Base-by-base conservation (phyloP, 1,140 invertebrate species). In the Elysia chlorotica region DNA sequence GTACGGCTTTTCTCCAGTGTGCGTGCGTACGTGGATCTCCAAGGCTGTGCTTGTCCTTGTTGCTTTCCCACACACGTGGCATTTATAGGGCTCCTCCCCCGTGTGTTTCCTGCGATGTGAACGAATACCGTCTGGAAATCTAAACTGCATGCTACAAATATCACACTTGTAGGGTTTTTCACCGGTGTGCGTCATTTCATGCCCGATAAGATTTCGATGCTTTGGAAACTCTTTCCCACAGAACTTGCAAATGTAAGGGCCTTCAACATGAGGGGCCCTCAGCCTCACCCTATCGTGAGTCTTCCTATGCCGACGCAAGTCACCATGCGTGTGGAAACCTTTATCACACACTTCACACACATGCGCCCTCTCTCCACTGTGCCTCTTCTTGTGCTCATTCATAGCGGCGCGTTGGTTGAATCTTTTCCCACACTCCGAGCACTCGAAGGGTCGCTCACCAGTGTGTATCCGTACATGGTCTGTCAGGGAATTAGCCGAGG, bases 21-120 rank as follows among this genome's bases (percentile, higher is more conserved):
- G 76, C 14, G 57, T 77, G 23, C 72, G 33, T 65, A 59, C 73
- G 56, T 78, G 76, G n/a, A 53, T 63, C 28, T 69, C 41, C 10
- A 77, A 57, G 48, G 6, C 30, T n/a, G 4, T 4, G 30, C n/a
- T 4, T 25, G n/a, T 4, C n/a, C 6, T 4, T 25, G 30, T 25
- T 6, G n/a, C n/a, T 23, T 25, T 4, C 4, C 30, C 54, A 57
- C 54, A 57, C n/a, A 57, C 54, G 3, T 57, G n/a, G 30, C 54
- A 57, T n/a, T 57, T 57, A 28, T 57, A 23, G 6, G 54, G n/a
- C 5, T 5, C n/a, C 54, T 57, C 54, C 30, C 4, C 6, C 30
- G 54, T 57, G 4, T 57, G 6, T n/a, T 57, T 5, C n/a, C n/a
- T n/a, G n/a, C n/a, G n/a, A n/a, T n/a, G n/a, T n/a, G n/a, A n/a